Percentiles rank a stretch among this genome's conserved stretches.
Conservation (phyloP, 2,797 vertebrate species). For the Gallinago solitaria region DNA sequence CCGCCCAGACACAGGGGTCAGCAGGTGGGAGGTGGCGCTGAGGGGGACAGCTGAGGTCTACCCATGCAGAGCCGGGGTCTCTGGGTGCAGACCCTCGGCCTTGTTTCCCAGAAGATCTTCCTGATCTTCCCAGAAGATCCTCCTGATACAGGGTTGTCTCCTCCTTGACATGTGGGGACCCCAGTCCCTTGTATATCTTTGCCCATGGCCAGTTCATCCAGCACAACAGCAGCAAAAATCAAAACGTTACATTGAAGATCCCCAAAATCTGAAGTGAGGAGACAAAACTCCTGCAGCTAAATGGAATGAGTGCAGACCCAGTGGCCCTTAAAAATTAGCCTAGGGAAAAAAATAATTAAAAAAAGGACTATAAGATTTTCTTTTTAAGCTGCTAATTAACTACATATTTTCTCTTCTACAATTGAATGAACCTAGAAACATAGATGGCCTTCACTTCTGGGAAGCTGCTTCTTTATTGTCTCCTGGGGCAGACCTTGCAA, state of each 20-base stretch:
- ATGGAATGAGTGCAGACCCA: accelerated
- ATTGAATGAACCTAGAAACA: not conserved
- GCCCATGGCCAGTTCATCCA: not conserved
- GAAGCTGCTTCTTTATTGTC: not conserved
- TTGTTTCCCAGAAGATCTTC: not conserved
- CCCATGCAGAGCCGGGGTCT: accelerated
- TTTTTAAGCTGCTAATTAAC: not conserved
- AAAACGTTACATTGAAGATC: not conserved
- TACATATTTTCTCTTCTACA: not conserved
- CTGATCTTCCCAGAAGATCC: too few species aligned
- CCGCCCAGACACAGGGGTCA: accelerated
- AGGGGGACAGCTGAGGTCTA: not conserved
- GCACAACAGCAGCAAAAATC: not conserved
- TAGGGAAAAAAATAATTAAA: not conserved
- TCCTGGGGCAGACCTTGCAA: not conserved
- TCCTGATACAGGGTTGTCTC: not conserved
- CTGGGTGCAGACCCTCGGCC: accelerated
- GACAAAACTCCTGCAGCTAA: not conserved
- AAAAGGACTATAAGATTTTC: accelerated
- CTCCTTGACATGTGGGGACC: accelerated
- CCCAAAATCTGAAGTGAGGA: not conserved
- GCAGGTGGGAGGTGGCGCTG: accelerated
- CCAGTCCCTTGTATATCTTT: not conserved
- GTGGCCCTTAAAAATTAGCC: not conserved
- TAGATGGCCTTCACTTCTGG: not conserved